phyloP scores from a whole-genome alignment of 2,113 vertebrate species.

The Strix uralensis region DNA sequence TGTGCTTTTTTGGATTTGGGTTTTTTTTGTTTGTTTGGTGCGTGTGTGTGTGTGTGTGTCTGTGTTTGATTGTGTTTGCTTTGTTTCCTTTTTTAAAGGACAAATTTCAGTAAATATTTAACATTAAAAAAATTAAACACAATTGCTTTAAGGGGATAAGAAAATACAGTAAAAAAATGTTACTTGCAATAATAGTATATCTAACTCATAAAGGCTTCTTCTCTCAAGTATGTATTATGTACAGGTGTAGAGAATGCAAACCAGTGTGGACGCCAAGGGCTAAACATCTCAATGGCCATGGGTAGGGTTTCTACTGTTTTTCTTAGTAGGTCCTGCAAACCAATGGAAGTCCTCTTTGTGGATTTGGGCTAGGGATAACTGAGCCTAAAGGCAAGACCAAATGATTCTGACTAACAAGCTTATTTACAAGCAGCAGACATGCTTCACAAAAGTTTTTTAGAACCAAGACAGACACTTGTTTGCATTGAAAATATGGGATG shows the following conservation, averaged over 20 bases:
- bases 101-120: neutral
- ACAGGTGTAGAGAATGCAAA: neutral
- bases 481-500: neutral
- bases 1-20: neutral
- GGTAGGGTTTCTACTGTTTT: neutral
- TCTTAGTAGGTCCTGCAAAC: neutral
- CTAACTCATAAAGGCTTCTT: neutral
- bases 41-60: neutral
- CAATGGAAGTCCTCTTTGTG: neutral
- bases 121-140: neutral
- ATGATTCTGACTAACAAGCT: neutral
- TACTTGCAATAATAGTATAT: neutral
- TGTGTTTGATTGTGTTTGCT: neutral
- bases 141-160: neutral
- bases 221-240: neutral
- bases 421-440: neutral
- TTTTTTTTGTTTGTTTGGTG: neutral
- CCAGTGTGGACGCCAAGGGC: neutral
- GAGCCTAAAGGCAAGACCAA: neutral
- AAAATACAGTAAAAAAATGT: neutral
- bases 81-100: neutral
- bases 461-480: neutral
- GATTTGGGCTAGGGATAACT: neutral
- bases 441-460: neutral
- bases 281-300: neutral